Evolutionary conservation across 2,888 invertebrate species (phyloP), one percentile per base, ranked within the genome.

Genomic region (Drosophila meridionalis): DNA sequence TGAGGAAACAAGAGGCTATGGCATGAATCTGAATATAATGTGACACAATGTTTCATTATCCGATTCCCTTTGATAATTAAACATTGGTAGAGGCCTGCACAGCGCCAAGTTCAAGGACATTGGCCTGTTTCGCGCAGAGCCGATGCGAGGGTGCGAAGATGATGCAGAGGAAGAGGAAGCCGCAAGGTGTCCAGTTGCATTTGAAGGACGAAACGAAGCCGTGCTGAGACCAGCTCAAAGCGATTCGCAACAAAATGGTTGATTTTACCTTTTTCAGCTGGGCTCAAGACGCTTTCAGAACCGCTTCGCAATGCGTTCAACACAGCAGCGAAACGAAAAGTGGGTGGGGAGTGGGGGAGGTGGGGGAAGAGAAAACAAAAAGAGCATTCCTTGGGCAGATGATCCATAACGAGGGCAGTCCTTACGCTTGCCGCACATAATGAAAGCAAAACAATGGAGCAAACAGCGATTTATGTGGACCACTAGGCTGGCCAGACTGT

Each of bases 371-470:
- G 1, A 26, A 7, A 26, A 28, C 7, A 53, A 38, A 55, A 26
- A 28, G 1, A 20, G 4, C 7, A 14, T 28, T 55, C 40, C 28
- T 38, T 40, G n/a, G 12, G 38, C 28, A n/a, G 55, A 38, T 55
- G 14, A 55, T 43, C 32, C 43, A 20, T 12, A n/a, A 34, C 26
- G 57, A 57, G 42, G 32, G 32, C 26, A 28, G 45, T 32, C 42
- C 12, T 30, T 32, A 38, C 5, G 36, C 12, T 56, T 34, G 61
- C 36, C 47, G 28, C 71, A 43, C 43, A 34, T 60, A 70, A 63
- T 70, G 66, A 63, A 60, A 70, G 36, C 42, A 53, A 63, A 76
- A 53, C 43, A 76, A 76, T 42, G 47, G 40, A 53, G 47, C 32
- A 9, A 32, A 34, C 28, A 34, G 42, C 12, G n/a, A 53, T 14